A percentile compares a stretch with the other conserved stretches of the same genome.
These are phyloP conservation scores for Microtus richardsoni DNA, from an alignment of 2,113 vertebrate genomes.

Conservation along the genomic window DNA sequence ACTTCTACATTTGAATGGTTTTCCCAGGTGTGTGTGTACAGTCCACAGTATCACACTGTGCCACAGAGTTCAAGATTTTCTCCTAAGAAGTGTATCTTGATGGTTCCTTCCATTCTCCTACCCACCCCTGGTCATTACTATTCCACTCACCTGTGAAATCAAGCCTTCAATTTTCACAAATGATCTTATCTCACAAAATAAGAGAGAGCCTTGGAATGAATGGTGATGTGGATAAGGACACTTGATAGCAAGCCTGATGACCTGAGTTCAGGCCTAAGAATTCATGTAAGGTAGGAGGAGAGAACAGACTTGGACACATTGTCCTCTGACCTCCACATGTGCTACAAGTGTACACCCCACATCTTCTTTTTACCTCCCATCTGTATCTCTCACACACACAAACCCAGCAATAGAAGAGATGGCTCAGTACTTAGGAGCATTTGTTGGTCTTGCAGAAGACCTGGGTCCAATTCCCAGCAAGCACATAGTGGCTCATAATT, in stretches of 20 bases:
- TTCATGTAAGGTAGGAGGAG: neutral
- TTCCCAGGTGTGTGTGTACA: neutral
- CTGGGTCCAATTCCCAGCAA: neutral
- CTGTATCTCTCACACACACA: neutral
- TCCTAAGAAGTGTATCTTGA: neutral
- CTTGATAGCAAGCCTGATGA: no score
- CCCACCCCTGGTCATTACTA: neutral
- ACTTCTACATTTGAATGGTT: neutral
- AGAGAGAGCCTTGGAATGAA: neutral
- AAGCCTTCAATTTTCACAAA: neutral
- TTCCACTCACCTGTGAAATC: neutral
- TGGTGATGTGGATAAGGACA: neutral
- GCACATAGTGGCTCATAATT: neutral
- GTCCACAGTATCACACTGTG: neutral
- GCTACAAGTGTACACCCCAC: neutral
- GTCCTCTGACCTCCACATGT: neutral
- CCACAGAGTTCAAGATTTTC: neutral
- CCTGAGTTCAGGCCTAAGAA: neutral
- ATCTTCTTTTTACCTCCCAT: neutral
- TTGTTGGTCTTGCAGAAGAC: neutral
- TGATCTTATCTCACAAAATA: neutral
- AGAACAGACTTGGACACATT: neutral
- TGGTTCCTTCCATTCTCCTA: neutral
- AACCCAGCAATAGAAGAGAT: neutral
- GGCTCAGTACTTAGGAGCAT: neutral